These are phyloP conservation scores for Caenorhabditis plicata DNA, from an alignment of 2,888 invertebrate species.

Conservation along the genomic window DNA sequence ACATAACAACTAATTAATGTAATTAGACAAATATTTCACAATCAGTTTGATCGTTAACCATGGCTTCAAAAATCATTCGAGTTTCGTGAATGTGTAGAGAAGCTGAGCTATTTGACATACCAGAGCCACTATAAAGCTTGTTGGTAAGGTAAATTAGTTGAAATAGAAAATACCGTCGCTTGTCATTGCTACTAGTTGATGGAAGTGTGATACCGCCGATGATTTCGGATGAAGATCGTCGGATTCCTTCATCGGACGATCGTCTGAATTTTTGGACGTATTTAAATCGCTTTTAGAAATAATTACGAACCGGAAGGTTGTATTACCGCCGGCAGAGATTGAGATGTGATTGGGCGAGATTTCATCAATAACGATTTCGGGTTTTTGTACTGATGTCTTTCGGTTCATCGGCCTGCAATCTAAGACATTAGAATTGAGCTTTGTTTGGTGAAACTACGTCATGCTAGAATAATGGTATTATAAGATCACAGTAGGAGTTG, in stretches of 20 bases:
- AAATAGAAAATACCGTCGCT: slow-evolving; percentile 17
- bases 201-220: slow-evolving; percentile 55
- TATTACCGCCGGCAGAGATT: slow-evolving; percentile 61
- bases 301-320: slow-evolving; percentile 54
- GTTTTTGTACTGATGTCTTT: slow-evolving; percentile 56
- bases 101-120: slow-evolving; percentile 63
- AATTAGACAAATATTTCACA: slow-evolving; percentile 55
- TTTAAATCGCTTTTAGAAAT: too few relatives aligned
- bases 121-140: slow-evolving; percentile 51
- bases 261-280: slow-evolving; percentile 37
- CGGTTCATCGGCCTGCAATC: slow-evolving; percentile 45
- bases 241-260: slow-evolving; percentile 60
- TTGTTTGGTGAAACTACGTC: too few relatives aligned
- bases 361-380: slow-evolving; percentile 64
- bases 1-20: too few relatives aligned
- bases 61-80: slow-evolving; percentile 49
- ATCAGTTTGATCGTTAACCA: slow-evolving; percentile 50
- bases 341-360: slow-evolving; percentile 56
- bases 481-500: too few relatives aligned
- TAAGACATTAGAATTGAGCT: too few relatives aligned
- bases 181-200: slow-evolving; percentile 39
- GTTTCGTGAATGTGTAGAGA: slow-evolving; percentile 62
- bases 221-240: slow-evolving; percentile 60
- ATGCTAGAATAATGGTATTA: too few relatives aligned
- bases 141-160: background rate